Evolutionary conservation across 2,797 vertebrate genomes (phyloP).

Genomic region (Enteromius viviparus): DNA sequence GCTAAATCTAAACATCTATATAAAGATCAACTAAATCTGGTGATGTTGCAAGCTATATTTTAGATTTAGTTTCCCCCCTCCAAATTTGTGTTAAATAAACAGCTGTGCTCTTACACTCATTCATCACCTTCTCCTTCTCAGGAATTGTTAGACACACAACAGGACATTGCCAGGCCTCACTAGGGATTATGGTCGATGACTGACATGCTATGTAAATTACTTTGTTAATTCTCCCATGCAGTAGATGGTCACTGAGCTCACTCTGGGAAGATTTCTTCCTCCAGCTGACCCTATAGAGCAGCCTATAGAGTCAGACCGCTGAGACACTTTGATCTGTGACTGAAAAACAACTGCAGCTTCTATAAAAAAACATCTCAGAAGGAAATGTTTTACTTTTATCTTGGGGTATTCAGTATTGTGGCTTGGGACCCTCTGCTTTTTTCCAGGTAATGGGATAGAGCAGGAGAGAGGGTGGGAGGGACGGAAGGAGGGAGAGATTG

Average conservation of each 20-base stretch:
- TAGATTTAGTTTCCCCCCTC: not conserved
- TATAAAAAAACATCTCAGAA: constrained; percentile 23
- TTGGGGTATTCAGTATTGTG: constrained; percentile 40
- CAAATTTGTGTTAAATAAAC: constrained; percentile 1
- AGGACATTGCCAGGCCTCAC: constrained; percentile 11
- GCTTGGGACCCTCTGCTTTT: constrained; percentile 53
- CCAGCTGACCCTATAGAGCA: constrained; percentile 25
- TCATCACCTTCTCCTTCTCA: not conserved
- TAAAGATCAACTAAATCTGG: not conserved
- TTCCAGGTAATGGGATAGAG: constrained; percentile 62
- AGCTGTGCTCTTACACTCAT: not conserved
- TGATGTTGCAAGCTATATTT: not conserved
- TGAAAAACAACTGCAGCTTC: constrained; percentile 40
- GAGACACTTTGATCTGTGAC: constrained; percentile 24
- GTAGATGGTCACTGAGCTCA: constrained; percentile 31
- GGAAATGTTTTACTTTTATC: constrained; percentile 48
- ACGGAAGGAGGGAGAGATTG: constrained; percentile 51
- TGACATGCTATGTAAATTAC: constrained; percentile 53
- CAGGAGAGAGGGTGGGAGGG: constrained; percentile 42
- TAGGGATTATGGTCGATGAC: constrained; percentile 42
- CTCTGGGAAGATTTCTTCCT: constrained; percentile 4
- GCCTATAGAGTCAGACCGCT: constrained; percentile 8
- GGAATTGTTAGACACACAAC: constrained; percentile 23
- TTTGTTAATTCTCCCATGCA: constrained; percentile 41
- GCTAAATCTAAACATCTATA: not conserved